Conservation (phyloP, 2,113 vertebrate genomes). For the Nycticebus coucang region DNA sequence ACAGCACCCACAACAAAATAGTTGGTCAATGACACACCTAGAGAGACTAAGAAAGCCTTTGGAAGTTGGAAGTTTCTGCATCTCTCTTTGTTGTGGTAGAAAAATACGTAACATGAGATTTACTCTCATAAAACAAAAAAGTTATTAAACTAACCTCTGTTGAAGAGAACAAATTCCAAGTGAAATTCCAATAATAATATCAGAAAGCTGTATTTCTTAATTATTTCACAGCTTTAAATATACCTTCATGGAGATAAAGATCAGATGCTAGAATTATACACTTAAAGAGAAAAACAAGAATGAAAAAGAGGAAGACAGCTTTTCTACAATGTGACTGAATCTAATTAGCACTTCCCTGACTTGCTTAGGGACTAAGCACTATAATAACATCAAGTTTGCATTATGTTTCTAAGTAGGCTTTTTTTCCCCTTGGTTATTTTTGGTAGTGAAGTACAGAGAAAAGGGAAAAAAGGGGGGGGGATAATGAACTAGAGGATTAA, state of each 20-base stretch:
- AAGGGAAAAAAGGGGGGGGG: slow-evolving; percentile 28
- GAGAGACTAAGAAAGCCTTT: not conserved
- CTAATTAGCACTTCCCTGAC: slow-evolving; percentile 51
- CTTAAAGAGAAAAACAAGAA: slow-evolving; percentile 36
- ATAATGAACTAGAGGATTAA: slow-evolving; percentile 75
- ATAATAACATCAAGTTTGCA: slow-evolving; percentile 17
- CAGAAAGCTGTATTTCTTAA: not conserved
- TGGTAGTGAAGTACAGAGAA: slow-evolving; percentile 61
- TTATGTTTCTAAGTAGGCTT: slow-evolving; percentile 60
- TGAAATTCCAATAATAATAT: slow-evolving; percentile 6
- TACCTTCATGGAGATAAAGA: not conserved
- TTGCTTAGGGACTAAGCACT: not conserved
- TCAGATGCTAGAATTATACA: slow-evolving; percentile 31
- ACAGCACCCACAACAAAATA: not conserved
- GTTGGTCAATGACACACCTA: not conserved
- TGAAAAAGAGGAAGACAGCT: not conserved
- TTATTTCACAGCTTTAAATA: slow-evolving; percentile 14
- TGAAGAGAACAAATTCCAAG: slow-evolving; percentile 1
- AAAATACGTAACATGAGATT: not conserved
- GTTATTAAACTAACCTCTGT: not conserved
- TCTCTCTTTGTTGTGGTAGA: not conserved
- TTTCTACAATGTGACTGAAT: slow-evolving; percentile 32
- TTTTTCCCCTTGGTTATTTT: slow-evolving; percentile 68
- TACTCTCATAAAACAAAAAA: slow-evolving; percentile 16
- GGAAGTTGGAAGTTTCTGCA: not conserved